Evolutionary conservation across 2,888 invertebrate species (phyloP).

Genomic region (Ormyrus labotus): DNA sequence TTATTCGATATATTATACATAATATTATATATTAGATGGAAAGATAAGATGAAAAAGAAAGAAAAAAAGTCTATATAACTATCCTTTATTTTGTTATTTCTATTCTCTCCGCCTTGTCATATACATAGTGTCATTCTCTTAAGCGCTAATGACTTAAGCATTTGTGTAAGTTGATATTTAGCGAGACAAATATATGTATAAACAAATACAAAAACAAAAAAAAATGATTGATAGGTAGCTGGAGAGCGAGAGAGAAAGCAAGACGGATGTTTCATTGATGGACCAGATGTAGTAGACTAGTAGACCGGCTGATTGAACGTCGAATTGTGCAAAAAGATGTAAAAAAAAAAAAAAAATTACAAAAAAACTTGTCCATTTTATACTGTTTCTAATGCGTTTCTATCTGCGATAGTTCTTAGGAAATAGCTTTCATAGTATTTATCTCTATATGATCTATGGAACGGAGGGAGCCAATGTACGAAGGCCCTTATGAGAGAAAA

Average conservation of each 20-base stretch:
- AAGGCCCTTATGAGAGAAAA: conserved; percentile 18
- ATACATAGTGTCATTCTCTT: conserved; percentile 48
- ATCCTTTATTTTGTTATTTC: conserved; percentile 50
- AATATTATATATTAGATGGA: conserved; percentile 13
- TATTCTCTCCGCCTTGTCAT: conserved; percentile 49
- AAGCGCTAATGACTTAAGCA: conserved; percentile 55
- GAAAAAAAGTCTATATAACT: conserved; percentile 50
- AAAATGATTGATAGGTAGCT: conserved; percentile 23
- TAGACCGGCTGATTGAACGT: conserved; percentile 24
- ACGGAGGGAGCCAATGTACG: conserved; percentile 23
- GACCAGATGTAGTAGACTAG: conserved; percentile 40
- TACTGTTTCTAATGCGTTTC: conserved; percentile 74
- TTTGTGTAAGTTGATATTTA: conserved; percentile 56
- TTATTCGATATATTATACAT: conserved; percentile 16
- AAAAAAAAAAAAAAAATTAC: conserved; percentile 43
- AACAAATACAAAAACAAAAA: conserved; percentile 31
- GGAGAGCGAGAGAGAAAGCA: conserved; percentile 27
- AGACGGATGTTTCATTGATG: conserved; percentile 40
- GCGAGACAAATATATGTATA: conserved; percentile 36
- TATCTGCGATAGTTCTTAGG: conserved; percentile 70
- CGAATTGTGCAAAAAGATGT: conserved; percentile 32
- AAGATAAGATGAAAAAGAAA: conserved; percentile 12
- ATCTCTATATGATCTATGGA: conserved; percentile 63
- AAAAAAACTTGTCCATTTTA: conserved; percentile 71
- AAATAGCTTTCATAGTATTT: conserved; percentile 72